A percentile compares a stretch with the other conserved stretches of the same genome.
These are phyloP conservation scores for Alligator mississippiensis DNA, from an alignment of 2,113 vertebrate species.

Conservation along the genomic window DNA sequence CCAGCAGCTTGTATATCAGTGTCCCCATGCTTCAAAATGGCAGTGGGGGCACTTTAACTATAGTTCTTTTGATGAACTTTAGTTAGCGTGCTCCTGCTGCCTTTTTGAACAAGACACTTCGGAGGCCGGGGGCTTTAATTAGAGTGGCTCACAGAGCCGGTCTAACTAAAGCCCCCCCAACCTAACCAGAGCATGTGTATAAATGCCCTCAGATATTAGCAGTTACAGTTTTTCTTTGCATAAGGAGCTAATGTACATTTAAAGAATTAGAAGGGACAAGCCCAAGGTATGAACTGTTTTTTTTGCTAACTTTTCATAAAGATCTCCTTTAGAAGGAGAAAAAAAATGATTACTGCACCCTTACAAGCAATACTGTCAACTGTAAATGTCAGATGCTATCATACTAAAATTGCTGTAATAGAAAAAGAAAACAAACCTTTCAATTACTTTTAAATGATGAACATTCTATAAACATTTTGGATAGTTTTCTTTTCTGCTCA, in stretches of 20 bases:
- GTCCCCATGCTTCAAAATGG: too few species aligned
- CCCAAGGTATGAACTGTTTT: slow-evolving; percentile 17
- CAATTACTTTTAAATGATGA: neutral
- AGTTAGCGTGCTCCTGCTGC: too few species aligned
- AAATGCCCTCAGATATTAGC: neutral
- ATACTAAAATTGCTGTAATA: neutral
- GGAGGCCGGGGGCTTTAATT: too few species aligned
- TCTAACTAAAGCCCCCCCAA: too few species aligned
- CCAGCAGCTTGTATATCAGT: too few species aligned
- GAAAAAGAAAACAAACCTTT: neutral
- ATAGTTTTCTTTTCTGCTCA: neutral
- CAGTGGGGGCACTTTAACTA: too few species aligned
- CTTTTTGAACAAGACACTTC: neutral
- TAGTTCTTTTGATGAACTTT: too few species aligned
- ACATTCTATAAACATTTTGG: neutral
- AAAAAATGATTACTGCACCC: neutral
- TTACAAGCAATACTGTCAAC: neutral
- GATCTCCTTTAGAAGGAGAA: neutral
- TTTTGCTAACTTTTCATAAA: neutral
- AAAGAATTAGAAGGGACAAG: neutral
- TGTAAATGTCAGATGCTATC: slow-evolving; percentile 1
- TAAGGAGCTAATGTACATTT: neutral
- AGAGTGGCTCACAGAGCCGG: too few species aligned
- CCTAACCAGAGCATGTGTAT: neutral
- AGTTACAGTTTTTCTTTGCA: neutral